Percentiles rank a stretch among this genome's conserved stretches.
Evolutionary conservation across 1,140 invertebrate genomes (phyloP).

Genomic region (Drosophila lacteicornis): DNA sequence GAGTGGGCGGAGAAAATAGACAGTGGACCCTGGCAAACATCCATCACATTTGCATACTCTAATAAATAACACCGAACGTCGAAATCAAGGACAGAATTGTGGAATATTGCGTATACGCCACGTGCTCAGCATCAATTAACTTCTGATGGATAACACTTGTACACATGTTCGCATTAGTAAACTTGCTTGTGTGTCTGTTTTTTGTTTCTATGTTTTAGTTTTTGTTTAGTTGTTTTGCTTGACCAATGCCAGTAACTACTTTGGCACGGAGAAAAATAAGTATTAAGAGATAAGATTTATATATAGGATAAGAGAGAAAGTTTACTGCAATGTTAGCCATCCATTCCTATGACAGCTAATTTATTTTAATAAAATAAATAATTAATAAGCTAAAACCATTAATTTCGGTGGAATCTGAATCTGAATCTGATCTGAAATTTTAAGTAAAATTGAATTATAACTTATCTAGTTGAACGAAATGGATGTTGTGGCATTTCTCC

Average conservation of each 20-base stretch:
- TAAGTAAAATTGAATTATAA: too few relatives aligned
- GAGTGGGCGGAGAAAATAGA: too few relatives aligned
- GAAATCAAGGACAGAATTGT: conserved; percentile 14
- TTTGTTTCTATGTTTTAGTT: not conserved
- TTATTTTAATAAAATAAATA: too few relatives aligned
- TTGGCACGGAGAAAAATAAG: not conserved
- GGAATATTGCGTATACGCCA: conserved; percentile 30
- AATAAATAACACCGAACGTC: conserved; percentile 27
- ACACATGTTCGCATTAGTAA: not conserved
- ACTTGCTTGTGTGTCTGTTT: not conserved
- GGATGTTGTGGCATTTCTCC: too few relatives aligned
- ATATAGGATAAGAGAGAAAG: not conserved
- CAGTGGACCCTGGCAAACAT: conserved; percentile 18
- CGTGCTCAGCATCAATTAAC: conserved; percentile 37
- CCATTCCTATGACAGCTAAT: too few relatives aligned
- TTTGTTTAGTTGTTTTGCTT: not conserved
- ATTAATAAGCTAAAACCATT: too few relatives aligned
- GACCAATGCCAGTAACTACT: conserved; percentile 4
- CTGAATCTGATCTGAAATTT: too few relatives aligned
- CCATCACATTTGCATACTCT: conserved; percentile 45
- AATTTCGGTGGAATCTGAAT: too few relatives aligned
- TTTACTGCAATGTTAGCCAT: too few relatives aligned
- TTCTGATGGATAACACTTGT: conserved; percentile 17
- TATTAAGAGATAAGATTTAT: not conserved
- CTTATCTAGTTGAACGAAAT: too few relatives aligned